These are phyloP conservation scores for Carduelis carduelis DNA, from an alignment of 2,797 vertebrate genomes.

Conservation along the genomic window DNA sequence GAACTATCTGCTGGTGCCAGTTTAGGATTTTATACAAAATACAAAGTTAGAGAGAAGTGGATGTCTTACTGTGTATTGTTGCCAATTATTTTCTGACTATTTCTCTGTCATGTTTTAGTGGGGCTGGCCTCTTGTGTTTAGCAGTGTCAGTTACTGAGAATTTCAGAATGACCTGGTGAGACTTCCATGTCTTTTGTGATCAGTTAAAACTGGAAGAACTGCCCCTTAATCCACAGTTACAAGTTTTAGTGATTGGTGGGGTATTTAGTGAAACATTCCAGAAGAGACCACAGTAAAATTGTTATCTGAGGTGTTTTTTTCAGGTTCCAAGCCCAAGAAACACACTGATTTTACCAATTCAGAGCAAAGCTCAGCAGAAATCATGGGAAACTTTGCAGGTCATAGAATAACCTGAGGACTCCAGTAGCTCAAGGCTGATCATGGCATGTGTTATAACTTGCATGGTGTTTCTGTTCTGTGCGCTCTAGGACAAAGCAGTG, in stretches of 20 bases:
- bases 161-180: not conserved
- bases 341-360: not conserved
- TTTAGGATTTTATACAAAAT: not conserved
- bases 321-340: not conserved
- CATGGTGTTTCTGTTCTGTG: not conserved
- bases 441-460: accelerated
- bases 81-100: not conserved
- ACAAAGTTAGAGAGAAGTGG: not conserved
- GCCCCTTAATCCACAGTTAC: not conserved
- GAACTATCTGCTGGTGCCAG: not conserved
- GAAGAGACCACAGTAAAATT: not conserved
- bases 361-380: not conserved
- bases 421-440: not conserved
- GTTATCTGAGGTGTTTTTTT: not conserved
- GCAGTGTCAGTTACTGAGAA: not conserved
- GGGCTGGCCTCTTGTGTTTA: not conserved
- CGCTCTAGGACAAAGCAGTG: not conserved
- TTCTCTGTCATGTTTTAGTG: not conserved
- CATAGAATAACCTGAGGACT: not conserved
- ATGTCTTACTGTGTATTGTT: not conserved
- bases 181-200: not conserved
- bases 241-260: not conserved
- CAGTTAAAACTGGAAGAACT: not conserved
- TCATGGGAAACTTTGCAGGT: not conserved
- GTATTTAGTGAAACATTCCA: not conserved